Evolutionary conservation across 2,888 invertebrate genomes (phyloP).

Genomic region (Mythimna vitellina): DNA sequence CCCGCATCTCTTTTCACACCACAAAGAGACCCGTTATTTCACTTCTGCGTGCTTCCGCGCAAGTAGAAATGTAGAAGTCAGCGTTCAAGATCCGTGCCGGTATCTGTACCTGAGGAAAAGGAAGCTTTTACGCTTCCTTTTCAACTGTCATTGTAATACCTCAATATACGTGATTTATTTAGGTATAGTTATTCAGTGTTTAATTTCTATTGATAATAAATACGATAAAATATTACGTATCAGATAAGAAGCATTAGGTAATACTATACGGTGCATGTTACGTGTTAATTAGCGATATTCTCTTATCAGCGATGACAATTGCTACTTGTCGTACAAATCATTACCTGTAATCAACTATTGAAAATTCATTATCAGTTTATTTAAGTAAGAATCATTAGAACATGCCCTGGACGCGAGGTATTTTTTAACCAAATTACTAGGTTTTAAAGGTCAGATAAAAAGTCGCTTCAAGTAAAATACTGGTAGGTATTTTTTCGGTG

Average conservation of each 20-base stretch:
- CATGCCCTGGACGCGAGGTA: no score
- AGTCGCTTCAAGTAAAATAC: no score
- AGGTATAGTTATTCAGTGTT: not conserved
- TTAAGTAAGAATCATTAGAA: not conserved
- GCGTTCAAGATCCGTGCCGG: no score
- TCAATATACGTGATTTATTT: slow-evolving; percentile 3
- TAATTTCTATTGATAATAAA: slow-evolving; percentile 29
- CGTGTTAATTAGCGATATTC: slow-evolving; percentile 34
- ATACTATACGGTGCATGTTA: slow-evolving; percentile 23
- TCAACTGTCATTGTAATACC: not conserved
- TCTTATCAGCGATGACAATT: slow-evolving; percentile 34
- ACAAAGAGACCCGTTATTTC: no score
- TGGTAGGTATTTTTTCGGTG: no score
- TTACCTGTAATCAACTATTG: slow-evolving; percentile 10
- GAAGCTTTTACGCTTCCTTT: not conserved
- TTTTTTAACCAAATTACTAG: no score
- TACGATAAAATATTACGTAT: slow-evolving; percentile 25
- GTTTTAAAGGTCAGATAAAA: no score
- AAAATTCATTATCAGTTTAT: slow-evolving; percentile 10
- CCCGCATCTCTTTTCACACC: no score
- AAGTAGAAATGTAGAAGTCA: no score
- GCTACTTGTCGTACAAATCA: not conserved
- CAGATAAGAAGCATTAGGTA: slow-evolving; percentile 37
- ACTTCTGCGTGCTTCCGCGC: no score
- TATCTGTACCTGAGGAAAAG: no score